These are phyloP conservation scores for Corapipo altera DNA, from an alignment of 2,113 vertebrate genomes.

Conservation along the genomic window DNA sequence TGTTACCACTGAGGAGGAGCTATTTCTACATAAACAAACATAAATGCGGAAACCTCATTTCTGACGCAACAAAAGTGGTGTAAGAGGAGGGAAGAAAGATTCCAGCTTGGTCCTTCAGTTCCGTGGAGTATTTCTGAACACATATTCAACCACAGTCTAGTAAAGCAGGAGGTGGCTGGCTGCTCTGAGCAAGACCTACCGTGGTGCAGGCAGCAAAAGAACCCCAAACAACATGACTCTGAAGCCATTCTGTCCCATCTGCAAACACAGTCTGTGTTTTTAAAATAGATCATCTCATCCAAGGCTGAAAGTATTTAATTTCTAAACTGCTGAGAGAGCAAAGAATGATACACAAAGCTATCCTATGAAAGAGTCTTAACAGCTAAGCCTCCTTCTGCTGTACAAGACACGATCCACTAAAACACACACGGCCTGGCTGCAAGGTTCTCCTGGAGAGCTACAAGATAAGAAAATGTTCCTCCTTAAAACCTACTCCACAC, in stretches of 20 bases:
- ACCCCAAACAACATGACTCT: rapidly evolving
- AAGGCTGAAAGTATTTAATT: constrained; percentile 15
- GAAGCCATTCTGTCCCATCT: neutral
- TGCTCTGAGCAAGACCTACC: neutral
- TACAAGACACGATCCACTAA: neutral
- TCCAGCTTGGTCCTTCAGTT: neutral
- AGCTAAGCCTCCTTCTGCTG: constrained; percentile 29
- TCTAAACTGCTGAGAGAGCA: constrained; percentile 42
- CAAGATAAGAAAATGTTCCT: neutral
- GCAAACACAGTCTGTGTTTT: neutral
- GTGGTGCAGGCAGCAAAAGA: neutral
- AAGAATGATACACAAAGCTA: neutral
- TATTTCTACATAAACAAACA: neutral
- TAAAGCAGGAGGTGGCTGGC: neutral
- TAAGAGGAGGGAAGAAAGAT: neutral
- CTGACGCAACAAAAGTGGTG: neutral
- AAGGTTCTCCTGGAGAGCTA: neutral
- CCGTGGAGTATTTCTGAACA: neutral
- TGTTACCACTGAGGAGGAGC: neutral
- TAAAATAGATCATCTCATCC: constrained; percentile 26
- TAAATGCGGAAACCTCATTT: neutral
- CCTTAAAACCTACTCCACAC: neutral
- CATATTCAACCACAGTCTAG: neutral
- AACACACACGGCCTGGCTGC: neutral
- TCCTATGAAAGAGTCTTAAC: constrained; percentile 29